phyloP scores from a whole-genome alignment of 2,113 vertebrate genomes.

The Pristiophorus japonicus region DNA sequence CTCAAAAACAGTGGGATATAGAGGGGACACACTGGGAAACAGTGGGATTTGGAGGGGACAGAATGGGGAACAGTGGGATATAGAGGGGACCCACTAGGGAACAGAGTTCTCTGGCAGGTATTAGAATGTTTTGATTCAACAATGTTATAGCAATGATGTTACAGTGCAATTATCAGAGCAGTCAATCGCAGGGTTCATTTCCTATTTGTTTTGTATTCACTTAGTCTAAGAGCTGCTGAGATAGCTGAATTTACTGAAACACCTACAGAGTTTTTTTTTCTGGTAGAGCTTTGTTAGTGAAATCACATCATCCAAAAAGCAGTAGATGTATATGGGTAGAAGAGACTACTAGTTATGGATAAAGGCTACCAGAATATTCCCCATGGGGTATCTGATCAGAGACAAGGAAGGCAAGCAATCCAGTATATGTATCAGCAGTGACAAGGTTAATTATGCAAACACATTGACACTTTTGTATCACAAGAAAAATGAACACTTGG shows the following conservation, averaged over 20 bases:
- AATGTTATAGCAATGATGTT: background rate
- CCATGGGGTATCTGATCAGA: background rate
- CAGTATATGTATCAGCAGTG: background rate
- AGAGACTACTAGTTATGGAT: background rate
- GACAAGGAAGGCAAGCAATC: background rate
- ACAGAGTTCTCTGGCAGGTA: background rate
- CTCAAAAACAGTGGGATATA: too few relatives aligned
- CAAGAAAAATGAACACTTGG: slow-evolving; percentile 17
- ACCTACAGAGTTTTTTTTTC: background rate
- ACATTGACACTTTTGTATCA: background rate
- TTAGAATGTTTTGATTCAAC: background rate
- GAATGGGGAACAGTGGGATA: background rate
- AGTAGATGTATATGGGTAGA: background rate
- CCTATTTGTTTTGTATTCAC: background rate
- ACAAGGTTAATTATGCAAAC: slow-evolving; percentile 20
- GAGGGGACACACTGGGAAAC: too few relatives aligned
- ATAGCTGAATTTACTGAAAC: background rate
- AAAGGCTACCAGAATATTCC: background rate
- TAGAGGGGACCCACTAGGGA: background rate
- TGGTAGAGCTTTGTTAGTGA: background rate
- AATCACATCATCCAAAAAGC: background rate
- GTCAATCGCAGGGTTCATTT: background rate
- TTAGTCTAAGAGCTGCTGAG: background rate
- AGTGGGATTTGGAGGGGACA: too few relatives aligned
- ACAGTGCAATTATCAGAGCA: too few relatives aligned